phyloP scores from a whole-genome alignment of 2,113 vertebrate species.

The Nothoprocta pentlandii region DNA sequence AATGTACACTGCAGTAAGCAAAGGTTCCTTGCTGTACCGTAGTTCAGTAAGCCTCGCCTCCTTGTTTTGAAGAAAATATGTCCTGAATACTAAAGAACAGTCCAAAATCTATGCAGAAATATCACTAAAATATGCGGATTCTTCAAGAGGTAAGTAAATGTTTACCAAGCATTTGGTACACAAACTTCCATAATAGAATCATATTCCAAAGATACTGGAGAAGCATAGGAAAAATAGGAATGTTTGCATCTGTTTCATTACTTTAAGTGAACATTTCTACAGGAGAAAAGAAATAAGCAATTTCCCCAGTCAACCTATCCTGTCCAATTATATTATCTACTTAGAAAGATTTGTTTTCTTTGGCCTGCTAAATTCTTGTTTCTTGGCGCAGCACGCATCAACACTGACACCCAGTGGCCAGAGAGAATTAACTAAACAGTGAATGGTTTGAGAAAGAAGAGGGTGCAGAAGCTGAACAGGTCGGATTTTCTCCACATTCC shows the following conservation, averaged over 20 bases:
- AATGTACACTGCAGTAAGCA: background rate
- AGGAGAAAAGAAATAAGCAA: background rate
- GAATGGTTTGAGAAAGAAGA: background rate
- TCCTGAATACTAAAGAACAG: background rate
- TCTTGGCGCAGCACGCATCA: background rate
- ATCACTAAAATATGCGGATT: background rate
- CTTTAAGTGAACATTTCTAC: background rate
- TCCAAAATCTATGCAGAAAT: background rate
- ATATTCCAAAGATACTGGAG: background rate
- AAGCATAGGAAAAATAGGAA: background rate
- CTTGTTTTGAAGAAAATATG: background rate
- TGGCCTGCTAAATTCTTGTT: constrained; percentile 41
- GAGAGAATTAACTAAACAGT: background rate
- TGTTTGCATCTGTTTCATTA: background rate
- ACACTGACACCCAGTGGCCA: constrained; percentile 36
- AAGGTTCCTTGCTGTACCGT: background rate
- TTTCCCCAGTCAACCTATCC: background rate
- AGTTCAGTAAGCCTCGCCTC: background rate
- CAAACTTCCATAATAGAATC: background rate
- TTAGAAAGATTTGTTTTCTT: background rate
- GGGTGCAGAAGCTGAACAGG: background rate
- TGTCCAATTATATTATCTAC: background rate
- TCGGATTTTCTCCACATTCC: background rate
- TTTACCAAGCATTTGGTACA: background rate
- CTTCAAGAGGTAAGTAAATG: background rate